phyloP scores from a whole-genome alignment of 2,888 invertebrate genomes.

The Ectemnius lituratus region DNA sequence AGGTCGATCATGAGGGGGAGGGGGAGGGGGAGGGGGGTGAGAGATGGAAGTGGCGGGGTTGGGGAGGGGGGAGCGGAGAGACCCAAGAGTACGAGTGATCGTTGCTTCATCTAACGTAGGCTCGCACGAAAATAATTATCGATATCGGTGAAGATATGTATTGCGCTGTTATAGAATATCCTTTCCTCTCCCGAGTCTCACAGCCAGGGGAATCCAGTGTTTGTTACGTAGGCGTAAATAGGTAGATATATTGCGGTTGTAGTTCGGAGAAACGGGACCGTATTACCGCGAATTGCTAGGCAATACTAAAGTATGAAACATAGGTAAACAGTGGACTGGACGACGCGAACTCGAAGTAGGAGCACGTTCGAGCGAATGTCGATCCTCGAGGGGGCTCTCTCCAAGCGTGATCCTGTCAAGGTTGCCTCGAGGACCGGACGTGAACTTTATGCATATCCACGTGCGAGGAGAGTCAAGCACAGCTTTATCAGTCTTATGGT shows the following conservation, averaged over 20 bases:
- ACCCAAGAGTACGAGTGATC: neutral
- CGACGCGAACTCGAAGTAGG: neutral
- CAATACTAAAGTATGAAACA: too few species aligned
- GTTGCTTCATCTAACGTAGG: too few species aligned
- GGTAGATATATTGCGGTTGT: constrained; percentile 63
- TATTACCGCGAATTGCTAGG: constrained; percentile 14
- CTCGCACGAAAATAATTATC: too few species aligned
- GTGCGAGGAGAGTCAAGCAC: neutral
- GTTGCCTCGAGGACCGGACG: too few species aligned
- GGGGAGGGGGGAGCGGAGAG: neutral
- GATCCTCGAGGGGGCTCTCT: too few species aligned
- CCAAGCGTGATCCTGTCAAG: too few species aligned
- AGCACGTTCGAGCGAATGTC: too few species aligned
- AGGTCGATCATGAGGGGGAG: constrained; percentile 15
- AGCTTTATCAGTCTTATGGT: neutral
- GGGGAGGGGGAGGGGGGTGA: neutral
- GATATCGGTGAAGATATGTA: too few species aligned
- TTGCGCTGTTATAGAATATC: constrained; percentile 25
- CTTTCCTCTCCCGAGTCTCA: constrained; percentile 59
- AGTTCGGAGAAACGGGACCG: constrained; percentile 27
- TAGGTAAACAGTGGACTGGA: constrained; percentile 1
- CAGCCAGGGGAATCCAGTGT: constrained; percentile 65
- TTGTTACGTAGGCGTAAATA: constrained; percentile 66
- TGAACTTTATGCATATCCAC: neutral
- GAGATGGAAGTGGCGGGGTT: too few species aligned